Percentiles rank a stretch among this genome's conserved stretches.
Evolutionary conservation across 2,797 vertebrate species (phyloP).

Genomic region (Huso huso): DNA sequence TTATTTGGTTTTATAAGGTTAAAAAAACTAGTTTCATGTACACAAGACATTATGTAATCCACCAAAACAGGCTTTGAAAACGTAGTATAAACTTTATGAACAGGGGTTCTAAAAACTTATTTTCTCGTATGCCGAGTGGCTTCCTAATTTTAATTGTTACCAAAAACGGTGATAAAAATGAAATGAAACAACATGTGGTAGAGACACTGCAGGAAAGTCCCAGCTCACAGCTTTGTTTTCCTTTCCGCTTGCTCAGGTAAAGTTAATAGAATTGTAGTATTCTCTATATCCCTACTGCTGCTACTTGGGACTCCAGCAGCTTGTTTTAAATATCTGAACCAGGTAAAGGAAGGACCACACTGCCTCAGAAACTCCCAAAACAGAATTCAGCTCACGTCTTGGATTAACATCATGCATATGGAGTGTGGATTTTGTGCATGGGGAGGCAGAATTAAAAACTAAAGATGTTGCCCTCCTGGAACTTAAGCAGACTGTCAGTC

Average conservation of each 20-base stretch:
- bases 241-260: constrained; percentile 16
- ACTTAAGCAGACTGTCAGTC: constrained; percentile 32
- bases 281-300: constrained; percentile 3
- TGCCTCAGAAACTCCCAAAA: constrained; percentile 21
- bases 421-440: constrained; percentile 34
- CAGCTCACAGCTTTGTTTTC: constrained; percentile 8
- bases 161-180: no score
- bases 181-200: constrained; percentile 15
- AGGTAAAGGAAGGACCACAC: constrained; percentile 14
- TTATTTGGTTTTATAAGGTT: no score
- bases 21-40: no score
- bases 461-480: constrained; percentile 27
- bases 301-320: neutral
- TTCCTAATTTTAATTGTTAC: no score
- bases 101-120: no score
- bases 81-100: no score
- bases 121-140: no score
- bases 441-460: constrained; percentile 31
- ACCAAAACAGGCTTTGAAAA: no score
- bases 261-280: constrained; percentile 23
- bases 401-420: constrained; percentile 33
- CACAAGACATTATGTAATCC: no score
- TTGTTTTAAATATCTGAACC: constrained; percentile 16
- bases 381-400: constrained; percentile 29
- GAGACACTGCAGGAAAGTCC: constrained; percentile 13